Evolutionary conservation across 2,113 vertebrate genomes (phyloP), one percentile per base, ranked within the genome.

Genomic region (Axis porcinus): DNA sequence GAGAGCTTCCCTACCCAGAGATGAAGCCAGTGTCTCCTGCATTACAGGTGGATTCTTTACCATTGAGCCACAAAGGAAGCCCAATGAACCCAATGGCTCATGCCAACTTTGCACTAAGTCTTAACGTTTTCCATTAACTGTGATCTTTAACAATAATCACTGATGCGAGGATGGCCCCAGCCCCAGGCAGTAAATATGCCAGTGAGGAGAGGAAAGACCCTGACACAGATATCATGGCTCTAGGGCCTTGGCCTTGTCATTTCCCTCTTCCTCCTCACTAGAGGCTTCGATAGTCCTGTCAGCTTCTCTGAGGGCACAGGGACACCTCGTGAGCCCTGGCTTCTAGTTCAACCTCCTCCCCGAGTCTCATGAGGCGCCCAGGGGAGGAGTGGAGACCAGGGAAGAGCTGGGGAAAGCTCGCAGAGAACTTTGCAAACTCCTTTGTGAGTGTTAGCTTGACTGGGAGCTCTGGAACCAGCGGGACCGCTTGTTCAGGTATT

Each of bases 341-440:
- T 84, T 40, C 81, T 55, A 55, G 13, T 27, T 40, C n/a, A 13
- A 0, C 21, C 52, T 55, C 33, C 33, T 83, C 6, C 33, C 33
- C 2, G 0, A 3, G 21, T 25, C 33, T 83, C 33, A 6, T 3
- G 33, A 33, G 47, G 16, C 3, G 3, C 47, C 47, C 12, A 1
- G 33, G 79, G 19, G 2, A n/a, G 33, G 43, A 79, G 43, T 74
- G 67, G 67, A 40, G 19, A n/a, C 36, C n/a, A 40, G 5, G 36
- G 10, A 74, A 70, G 47, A 82, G 30, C 1, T 6, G 30, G 11
- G 30, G n/a, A 6, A n/a, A 21, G 79, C 47, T 54, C 10, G 1
- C 79, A 25, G 50, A 54, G 11, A 8, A 0, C 3, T 83, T 54
- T 25, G 33, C 50, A 14, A 54, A 33, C 79, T 82, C 50, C 6